Evolutionary conservation across 2,113 vertebrate species (phyloP).

Genomic region (Epinephelus moara): DNA sequence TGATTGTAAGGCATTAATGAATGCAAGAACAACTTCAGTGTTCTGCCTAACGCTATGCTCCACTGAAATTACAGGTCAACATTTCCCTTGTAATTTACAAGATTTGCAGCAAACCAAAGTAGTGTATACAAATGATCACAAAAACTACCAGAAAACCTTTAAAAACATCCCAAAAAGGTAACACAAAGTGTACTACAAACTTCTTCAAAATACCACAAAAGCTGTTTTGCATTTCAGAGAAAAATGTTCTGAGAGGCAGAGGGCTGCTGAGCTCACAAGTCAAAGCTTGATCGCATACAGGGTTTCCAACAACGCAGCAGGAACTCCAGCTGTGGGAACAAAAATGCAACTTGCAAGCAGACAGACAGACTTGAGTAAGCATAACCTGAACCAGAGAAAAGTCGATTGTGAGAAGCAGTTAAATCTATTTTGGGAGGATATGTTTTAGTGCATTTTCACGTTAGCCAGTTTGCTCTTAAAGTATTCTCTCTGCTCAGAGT

Average conservation of each 20-base stretch:
- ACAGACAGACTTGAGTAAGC: conserved; percentile 21
- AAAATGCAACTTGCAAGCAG: conserved; percentile 33
- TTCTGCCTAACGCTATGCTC: neutral
- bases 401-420: conserved; percentile 38
- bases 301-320: conserved; percentile 52
- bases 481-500: neutral
- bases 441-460: conserved; percentile 29
- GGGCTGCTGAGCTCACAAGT: conserved; percentile 49
- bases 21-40: neutral
- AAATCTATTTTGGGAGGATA: conserved; percentile 39
- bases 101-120: neutral
- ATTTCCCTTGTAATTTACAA: neutral
- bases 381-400: conserved; percentile 41
- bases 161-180: conserved; percentile 31
- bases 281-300: conserved; percentile 41
- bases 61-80: conserved; percentile 3
- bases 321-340: conserved; percentile 51
- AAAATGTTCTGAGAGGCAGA: conserved; percentile 36
- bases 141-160: conserved; percentile 4
- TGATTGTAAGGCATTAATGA: neutral
- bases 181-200: conserved; percentile 45
- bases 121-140: conserved; percentile 4
- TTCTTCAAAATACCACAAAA: conserved; percentile 48
- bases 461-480: conserved; percentile 13
- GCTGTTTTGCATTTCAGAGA: conserved; percentile 66